Conservation (phyloP, 2,113 vertebrate species). For the Pimephales promelas region DNA sequence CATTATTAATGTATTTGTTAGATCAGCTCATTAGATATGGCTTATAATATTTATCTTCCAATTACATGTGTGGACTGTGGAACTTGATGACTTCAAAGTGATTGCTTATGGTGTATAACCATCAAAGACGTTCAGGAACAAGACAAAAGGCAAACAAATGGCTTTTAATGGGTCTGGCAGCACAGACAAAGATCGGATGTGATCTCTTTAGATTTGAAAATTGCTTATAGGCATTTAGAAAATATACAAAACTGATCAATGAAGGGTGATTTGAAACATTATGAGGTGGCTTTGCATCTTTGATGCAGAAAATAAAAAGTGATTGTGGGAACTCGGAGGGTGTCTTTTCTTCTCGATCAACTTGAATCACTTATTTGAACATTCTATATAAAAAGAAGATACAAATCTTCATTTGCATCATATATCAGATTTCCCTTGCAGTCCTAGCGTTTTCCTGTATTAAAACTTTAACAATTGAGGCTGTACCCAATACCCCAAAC, state of each 20-base stretch:
- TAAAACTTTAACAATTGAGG: background rate
- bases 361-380: background rate
- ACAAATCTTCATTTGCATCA: background rate
- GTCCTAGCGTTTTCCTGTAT: background rate
- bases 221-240: background rate
- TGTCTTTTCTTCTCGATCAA: too few species aligned
- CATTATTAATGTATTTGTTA: slow-evolving; percentile 49
- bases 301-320: background rate
- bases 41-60: slow-evolving; percentile 35
- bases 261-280: background rate
- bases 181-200: slow-evolving; percentile 51
- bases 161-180: slow-evolving; percentile 62
- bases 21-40: slow-evolving; percentile 43
- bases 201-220: slow-evolving; percentile 21
- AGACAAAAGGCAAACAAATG: slow-evolving; percentile 49
- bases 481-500: background rate
- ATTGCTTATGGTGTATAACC: background rate
- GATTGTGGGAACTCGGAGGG: background rate
- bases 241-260: background rate
- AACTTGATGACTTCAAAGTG: slow-evolving; percentile 8
- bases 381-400: background rate
- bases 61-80: background rate
- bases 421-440: slow-evolving; percentile 18
- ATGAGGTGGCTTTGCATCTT: background rate
- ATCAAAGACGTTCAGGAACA: slow-evolving; percentile 38